Evolutionary conservation across 2,113 vertebrate species (phyloP).

Genomic region (Bubalus kerabau): DNA sequence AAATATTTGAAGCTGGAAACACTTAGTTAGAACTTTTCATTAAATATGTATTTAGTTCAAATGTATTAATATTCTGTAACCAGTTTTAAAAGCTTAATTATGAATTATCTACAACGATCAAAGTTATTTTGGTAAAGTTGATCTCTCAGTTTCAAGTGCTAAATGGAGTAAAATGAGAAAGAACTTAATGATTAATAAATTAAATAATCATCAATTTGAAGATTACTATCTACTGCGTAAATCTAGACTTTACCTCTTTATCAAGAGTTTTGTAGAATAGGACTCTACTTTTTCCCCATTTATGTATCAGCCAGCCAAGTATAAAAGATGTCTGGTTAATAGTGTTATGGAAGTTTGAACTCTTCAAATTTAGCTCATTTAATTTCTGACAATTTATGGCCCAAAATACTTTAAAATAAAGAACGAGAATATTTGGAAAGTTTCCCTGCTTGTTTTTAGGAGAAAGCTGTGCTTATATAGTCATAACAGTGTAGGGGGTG

Average conservation of each 20-base stretch:
- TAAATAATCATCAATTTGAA: constrained; percentile 34
- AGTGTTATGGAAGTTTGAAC: constrained; percentile 13
- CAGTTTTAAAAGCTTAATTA: constrained; percentile 63
- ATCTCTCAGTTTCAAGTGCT: constrained; percentile 51
- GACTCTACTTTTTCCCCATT: background rate
- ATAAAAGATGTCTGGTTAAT: constrained; percentile 1
- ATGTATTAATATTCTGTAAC: constrained; percentile 51
- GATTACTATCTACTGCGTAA: background rate
- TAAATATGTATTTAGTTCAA: constrained; percentile 47
- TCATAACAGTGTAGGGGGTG: background rate
- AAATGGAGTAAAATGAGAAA: constrained; percentile 47
- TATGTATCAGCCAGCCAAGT: background rate
- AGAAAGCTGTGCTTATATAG: background rate
- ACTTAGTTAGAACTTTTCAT: constrained; percentile 58
- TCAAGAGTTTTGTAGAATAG: constrained; percentile 15
- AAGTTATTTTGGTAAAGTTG: constrained; percentile 57
- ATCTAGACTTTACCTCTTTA: constrained; percentile 46
- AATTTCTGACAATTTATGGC: background rate
- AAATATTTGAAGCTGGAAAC: constrained; percentile 65
- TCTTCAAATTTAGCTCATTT: constrained; percentile 26
- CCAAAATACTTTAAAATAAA: constrained; percentile 2
- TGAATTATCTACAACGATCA: constrained; percentile 60
- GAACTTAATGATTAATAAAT: constrained; percentile 61
- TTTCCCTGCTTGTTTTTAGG: background rate
- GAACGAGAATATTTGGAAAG: background rate